phyloP scores from a whole-genome alignment of 2,888 invertebrate genomes.

The Apotomis capreana region DNA sequence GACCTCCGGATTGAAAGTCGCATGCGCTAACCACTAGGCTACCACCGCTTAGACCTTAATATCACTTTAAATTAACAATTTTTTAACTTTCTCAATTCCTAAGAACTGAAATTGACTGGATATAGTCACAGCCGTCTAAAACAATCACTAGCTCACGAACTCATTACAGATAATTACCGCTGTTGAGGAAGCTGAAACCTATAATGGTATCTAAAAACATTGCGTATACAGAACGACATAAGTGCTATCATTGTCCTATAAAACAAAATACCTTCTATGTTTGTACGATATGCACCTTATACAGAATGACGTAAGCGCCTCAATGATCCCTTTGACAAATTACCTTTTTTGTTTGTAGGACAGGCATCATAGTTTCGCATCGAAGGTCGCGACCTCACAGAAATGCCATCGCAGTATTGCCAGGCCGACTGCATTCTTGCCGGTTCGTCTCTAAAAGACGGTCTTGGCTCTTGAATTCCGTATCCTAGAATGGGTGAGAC shows the following conservation, averaged over 20 bases:
- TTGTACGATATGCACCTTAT: too few species aligned
- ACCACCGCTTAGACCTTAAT: too few species aligned
- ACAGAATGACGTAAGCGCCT: too few species aligned
- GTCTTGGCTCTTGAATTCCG: conserved; percentile 26
- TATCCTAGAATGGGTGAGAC: conserved; percentile 20
- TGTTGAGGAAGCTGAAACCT: background rate
- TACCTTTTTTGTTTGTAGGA: background rate
- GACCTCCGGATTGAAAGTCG: too few species aligned
- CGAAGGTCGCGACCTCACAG: conserved; percentile 34
- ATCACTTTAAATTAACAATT: too few species aligned
- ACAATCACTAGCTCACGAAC: background rate
- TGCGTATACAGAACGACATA: background rate
- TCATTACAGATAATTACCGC: background rate
- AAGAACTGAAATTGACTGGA: background rate
- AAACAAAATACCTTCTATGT: too few species aligned
- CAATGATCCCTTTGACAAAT: too few species aligned
- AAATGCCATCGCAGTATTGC: conserved; percentile 29
- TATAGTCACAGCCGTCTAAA: background rate
- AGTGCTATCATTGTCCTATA: too few species aligned
- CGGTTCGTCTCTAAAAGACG: conserved; percentile 13
- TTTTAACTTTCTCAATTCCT: too few species aligned
- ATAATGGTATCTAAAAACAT: background rate
- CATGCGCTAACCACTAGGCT: too few species aligned
- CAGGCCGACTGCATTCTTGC: conserved; percentile 34
- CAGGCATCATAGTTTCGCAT: conserved; percentile 8